Percentiles rank a stretch among this genome's conserved stretches.
Evolutionary conservation across 1,140 invertebrate genomes (phyloP).

Genomic region (Phymorhynchus buccinoides): DNA sequence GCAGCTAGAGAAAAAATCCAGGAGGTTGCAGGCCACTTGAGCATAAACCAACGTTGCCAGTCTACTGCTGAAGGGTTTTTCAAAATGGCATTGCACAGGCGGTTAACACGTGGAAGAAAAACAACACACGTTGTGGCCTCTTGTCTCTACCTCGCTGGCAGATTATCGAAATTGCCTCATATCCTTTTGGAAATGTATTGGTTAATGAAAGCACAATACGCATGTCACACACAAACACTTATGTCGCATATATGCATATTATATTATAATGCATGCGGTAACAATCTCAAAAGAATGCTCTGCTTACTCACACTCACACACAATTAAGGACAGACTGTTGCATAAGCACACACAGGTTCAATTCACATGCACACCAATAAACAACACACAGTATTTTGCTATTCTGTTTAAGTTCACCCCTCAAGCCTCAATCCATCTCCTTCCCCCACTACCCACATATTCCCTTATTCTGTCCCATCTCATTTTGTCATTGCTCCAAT

Average conservation of each 20-base stretch:
- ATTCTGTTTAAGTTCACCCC: no score
- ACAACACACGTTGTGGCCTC: slow-evolving; percentile 94
- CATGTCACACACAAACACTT: no score
- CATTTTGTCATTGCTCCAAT: no score
- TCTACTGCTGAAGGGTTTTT: slow-evolving; percentile 97
- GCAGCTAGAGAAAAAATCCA: slow-evolving; percentile 70
- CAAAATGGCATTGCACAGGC: slow-evolving; percentile 88
- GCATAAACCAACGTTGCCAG: slow-evolving; percentile 91
- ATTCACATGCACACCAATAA: no score
- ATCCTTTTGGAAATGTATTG: slow-evolving; percentile 79
- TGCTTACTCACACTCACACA: neutral
- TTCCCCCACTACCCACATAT: no score
- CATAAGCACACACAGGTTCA: no score
- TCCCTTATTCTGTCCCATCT: no score
- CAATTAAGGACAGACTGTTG: neutral
- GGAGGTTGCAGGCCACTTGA: slow-evolving; percentile 70
- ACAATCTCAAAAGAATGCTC: neutral
- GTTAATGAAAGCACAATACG: no score
- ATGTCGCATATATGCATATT: neutral
- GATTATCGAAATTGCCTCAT: slow-evolving; percentile 94
- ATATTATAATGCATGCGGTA: neutral
- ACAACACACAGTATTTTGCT: no score
- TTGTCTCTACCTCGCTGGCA: slow-evolving; percentile 97
- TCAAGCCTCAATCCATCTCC: no score
- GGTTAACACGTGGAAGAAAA: slow-evolving; percentile 90